phyloP scores from a whole-genome alignment of 2,113 vertebrate species.

The Strix aluco region DNA sequence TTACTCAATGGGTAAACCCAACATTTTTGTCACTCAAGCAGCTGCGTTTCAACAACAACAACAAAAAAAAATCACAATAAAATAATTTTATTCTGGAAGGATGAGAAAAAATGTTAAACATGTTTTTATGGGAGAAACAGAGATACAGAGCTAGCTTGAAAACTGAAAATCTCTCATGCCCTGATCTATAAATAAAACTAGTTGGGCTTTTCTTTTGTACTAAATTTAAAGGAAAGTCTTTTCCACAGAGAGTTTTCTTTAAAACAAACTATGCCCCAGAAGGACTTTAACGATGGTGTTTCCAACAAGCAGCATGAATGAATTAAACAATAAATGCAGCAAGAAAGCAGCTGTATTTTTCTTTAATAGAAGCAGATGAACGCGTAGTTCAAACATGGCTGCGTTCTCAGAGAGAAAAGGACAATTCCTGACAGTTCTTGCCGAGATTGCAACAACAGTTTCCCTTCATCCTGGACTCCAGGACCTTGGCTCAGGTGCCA shows the following conservation, averaged over 20 bases:
- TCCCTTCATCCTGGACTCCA: not conserved
- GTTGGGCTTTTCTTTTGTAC: conserved; percentile 48
- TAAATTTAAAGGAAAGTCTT: conserved; percentile 62
- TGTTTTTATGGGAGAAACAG: conserved; percentile 51
- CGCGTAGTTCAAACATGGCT: not conserved
- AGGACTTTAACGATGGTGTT: conserved; percentile 44
- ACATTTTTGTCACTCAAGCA: not conserved
- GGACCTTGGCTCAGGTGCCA: not conserved
- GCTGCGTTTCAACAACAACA: not conserved
- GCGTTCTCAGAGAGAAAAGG: not conserved
- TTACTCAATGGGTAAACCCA: not conserved
- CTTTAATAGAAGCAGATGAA: conserved; percentile 4
- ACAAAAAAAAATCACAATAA: not conserved
- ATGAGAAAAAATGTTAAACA: conserved; percentile 48
- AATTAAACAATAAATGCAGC: conserved; percentile 41
- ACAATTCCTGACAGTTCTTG: not conserved
- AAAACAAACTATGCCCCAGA: conserved; percentile 46
- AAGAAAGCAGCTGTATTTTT: conserved; percentile 32
- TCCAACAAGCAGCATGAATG: conserved; percentile 64
- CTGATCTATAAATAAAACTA: conserved; percentile 64
- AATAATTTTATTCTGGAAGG: not conserved
- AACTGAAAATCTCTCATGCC: conserved; percentile 54
- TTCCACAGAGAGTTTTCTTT: conserved; percentile 50
- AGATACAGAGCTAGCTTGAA: not conserved
- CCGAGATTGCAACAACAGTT: not conserved